phyloP scores from a whole-genome alignment of 2,113 vertebrate species.

The Ptilonorhynchus violaceus region DNA sequence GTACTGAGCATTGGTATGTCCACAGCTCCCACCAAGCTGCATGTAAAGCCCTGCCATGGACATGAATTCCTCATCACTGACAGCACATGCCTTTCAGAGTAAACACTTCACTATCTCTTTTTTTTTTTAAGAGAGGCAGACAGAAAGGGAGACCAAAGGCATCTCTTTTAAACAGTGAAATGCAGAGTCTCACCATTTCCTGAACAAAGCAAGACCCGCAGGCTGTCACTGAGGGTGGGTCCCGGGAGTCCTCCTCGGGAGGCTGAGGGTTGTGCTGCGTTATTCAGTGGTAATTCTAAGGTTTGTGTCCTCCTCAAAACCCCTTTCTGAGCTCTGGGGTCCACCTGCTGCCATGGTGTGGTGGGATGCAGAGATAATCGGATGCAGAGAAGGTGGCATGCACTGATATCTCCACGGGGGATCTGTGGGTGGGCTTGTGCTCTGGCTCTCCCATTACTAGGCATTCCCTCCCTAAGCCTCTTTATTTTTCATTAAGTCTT shows the following conservation, averaged over 20 bases:
- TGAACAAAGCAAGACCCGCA: not conserved
- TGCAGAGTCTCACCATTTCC: not conserved
- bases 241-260: not conserved
- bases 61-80: not conserved
- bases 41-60: not conserved
- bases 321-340: not conserved
- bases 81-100: not conserved
- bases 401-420: not conserved
- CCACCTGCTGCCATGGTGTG: not conserved
- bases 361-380: not conserved
- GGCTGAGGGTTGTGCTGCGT: not conserved
- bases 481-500: not conserved
- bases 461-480: not conserved
- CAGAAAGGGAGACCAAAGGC: not conserved
- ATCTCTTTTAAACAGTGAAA: conserved; percentile 15
- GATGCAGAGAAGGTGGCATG: not conserved
- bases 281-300: not conserved
- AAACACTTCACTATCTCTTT: fast-evolving
- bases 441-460: not conserved
- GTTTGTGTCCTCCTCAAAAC: not conserved
- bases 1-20: not conserved
- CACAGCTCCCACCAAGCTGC: not conserved
- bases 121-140: not conserved
- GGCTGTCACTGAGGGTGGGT: not conserved
- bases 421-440: not conserved